Evolutionary conservation across 1,140 invertebrate species (phyloP), one percentile per base, ranked within the genome.

Genomic region (Schmidtea mediterranea): DNA sequence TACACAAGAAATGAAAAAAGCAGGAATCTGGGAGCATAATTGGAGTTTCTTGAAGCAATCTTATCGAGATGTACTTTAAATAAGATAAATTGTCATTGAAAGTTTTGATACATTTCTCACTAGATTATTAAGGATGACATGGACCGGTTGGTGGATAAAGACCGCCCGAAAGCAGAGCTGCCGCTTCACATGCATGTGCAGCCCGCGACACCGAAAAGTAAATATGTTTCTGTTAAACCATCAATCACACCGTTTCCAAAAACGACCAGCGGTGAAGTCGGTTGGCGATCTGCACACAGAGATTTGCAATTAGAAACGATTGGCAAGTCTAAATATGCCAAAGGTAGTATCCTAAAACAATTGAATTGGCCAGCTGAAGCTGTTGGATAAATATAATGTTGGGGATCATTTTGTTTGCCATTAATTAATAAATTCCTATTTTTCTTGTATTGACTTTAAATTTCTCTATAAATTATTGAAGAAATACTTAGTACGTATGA

Each of bases 361-460:
- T 53, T 64, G n/a, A 62, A 62, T 45, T 64, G 62, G 62, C 62
- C 62, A 41, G 43, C 47, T 15, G 62, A 64, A 39, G 59, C 56
- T 12, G 57, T 64, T 5, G 49, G 55, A 24, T 60, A 56, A 53
- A 19, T 41, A 10, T 6, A 6, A 41, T 41, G 40, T 6, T 6
- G 3, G 12, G 3, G 12, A 6, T 6, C 12, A 6, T 32, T 10
- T 32, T 32, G 10, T 32, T 32, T 32, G 26, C 26, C 26, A 32
- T 32, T 32, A 32, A 32, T 32, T 10, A 32, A 32, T 32, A 32
- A 32, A 32, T 32, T 32, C 10, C 26, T 6, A 10, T 32, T 32
- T 32, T 32, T n/a, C n/a, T n/a, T n/a, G n/a, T n/a, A n/a, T n/a
- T n/a, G n/a, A n/a, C n/a, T n/a, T n/a, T n/a, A n/a, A n/a, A n/a